A percentile compares a stretch with the other conserved stretches of the same genome.
phyloP scores from a whole-genome alignment of 2,797 vertebrate species.

The Helarctos malayanus region DNA sequence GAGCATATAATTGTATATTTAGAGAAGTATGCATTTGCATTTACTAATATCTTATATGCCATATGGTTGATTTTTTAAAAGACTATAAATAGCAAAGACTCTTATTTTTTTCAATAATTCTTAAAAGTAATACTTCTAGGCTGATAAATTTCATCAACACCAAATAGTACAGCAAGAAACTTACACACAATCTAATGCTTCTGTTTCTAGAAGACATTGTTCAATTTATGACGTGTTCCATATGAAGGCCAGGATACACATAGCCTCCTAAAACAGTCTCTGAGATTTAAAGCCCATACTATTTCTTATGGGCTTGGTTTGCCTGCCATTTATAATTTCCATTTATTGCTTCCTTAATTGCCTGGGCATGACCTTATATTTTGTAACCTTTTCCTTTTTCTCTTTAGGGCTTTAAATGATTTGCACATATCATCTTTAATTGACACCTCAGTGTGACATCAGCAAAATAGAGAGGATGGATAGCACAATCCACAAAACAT shows the following conservation, averaged over 20 bases:
- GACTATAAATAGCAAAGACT: neutral
- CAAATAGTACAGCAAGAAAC: neutral
- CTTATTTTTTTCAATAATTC: conserved; percentile 31
- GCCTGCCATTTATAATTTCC: conserved; percentile 79
- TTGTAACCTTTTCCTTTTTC: conserved; percentile 87
- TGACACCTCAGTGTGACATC: conserved; percentile 88
- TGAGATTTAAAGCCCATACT: conserved; percentile 43
- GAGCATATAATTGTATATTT: neutral
- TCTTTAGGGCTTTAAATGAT: conserved; percentile 87
- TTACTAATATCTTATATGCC: neutral
- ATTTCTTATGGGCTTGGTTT: conserved; percentile 57
- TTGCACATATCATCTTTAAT: conserved; percentile 90
- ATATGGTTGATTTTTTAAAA: neutral
- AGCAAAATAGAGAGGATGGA: conserved; percentile 85
- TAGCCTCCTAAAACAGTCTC: neutral
- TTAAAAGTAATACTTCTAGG: neutral
- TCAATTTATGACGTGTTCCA: neutral
- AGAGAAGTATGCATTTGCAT: neutral
- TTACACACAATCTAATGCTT: neutral
- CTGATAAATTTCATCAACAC: conserved; percentile 4
- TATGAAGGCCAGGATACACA: neutral
- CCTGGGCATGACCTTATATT: conserved; percentile 83
- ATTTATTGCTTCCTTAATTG: conserved; percentile 87
- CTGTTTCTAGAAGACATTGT: neutral
- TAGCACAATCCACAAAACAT: conserved; percentile 66